Evolutionary conservation across 2,113 vertebrate species (phyloP).

Genomic region (Galemys pyrenaicus): DNA sequence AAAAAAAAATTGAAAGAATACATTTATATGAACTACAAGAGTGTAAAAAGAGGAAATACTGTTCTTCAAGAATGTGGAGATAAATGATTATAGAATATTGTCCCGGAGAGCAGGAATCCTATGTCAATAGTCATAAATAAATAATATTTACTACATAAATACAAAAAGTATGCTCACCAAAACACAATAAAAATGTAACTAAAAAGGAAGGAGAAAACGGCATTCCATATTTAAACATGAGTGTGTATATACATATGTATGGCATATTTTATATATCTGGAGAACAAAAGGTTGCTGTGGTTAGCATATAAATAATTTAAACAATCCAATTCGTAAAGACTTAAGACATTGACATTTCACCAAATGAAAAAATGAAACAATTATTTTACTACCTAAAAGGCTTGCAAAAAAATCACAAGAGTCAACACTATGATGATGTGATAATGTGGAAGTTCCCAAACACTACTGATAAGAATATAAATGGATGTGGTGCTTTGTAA

Average conservation of each 20-base stretch:
- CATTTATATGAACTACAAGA: background rate
- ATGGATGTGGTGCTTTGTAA: background rate
- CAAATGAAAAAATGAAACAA: background rate
- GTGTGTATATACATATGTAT: background rate
- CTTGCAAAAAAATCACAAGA: background rate
- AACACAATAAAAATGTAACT: background rate
- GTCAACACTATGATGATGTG: background rate
- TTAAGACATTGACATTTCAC: background rate
- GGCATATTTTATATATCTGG: too few species aligned
- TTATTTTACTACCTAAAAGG: background rate
- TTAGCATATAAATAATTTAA: background rate
- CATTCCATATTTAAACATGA: background rate
- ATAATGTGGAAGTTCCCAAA: background rate
- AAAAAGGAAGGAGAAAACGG: background rate
- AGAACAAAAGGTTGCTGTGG: background rate
- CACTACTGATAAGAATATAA: background rate
- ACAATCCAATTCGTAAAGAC: too few species aligned
- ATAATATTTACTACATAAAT: background rate
- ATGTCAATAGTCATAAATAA: background rate
- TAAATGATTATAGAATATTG: background rate
- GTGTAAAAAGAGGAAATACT: background rate
- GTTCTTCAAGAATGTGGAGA: background rate
- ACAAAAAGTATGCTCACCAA: background rate
- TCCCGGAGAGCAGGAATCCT: background rate
- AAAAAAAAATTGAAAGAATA: background rate